Evolutionary conservation across 2,113 vertebrate species (phyloP), one percentile per base, ranked within the genome.

Genomic region (Eubucco bourcierii): DNA sequence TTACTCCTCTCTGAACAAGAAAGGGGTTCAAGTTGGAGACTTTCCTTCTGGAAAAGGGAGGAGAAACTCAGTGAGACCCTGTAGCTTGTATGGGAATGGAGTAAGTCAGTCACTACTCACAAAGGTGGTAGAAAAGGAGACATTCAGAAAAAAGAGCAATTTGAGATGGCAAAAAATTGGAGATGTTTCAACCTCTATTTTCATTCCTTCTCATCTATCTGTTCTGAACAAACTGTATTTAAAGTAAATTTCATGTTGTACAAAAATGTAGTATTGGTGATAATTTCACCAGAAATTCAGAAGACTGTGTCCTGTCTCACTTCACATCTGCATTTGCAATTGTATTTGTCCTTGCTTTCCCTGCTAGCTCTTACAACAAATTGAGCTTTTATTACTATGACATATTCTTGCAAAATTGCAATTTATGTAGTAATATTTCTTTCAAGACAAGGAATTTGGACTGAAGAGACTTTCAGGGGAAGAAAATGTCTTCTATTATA

Each of bases 381-480:
- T 80, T n/a, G 64, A 19, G 33, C 34, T 87, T 93, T 87, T 73
- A 80, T 65, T 75, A 10, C 39, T 82, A 23, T 29, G 29, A 47
- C 33, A 23, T 17, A 20, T 84, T 91, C 33, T 72, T 87, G 44
- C 67, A 65, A 4, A 63, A 93, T 79, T 72, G 56, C 55, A 34
- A 61, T 81, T 91, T 87, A 25, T 59, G 3, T 8, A 59, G 55
- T 50, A 66, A 46, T 94, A 76, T 90, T 90, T 95, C 59, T 65
- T 82, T 46, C 64, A 70, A 61, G 90, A 63, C 39, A 76, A 52
- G 46, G 29, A 76, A 65, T 80, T 84, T 70, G 87, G 23, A 56
- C 53, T 61, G 63, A 80, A 63, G 67, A 85, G 25, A 27, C 75
- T 91, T 93, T 91, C 12, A 61, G 25, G 14, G 44, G 44, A 46